Percentiles rank a stretch among this genome's conserved stretches.
Evolutionary conservation across 2,797 vertebrate species (phyloP).

Genomic region (Ctenopoma kingsleyae): DNA sequence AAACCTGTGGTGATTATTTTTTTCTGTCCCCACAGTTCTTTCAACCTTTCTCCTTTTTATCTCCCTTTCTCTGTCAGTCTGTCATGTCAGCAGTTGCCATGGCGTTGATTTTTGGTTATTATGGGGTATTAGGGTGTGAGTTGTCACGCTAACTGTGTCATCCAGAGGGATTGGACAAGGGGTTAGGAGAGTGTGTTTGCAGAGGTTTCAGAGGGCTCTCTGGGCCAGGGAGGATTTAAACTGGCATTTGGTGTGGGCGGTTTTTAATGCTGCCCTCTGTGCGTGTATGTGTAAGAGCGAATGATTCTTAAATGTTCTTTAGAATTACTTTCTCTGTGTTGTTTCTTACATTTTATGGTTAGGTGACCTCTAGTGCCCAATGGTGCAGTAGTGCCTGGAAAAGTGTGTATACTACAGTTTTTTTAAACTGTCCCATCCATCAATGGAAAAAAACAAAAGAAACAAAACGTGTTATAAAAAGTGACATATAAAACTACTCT

Average conservation of each 20-base stretch:
- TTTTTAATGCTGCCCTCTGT: constrained; percentile 38
- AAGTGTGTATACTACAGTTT: too few relatives aligned
- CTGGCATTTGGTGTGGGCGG: constrained; percentile 54
- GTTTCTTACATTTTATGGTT: neutral
- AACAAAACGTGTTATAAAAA: too few relatives aligned
- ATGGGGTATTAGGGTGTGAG: constrained; percentile 64
- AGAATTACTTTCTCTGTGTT: neutral
- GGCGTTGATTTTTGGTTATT: constrained; percentile 65
- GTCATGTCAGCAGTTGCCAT: constrained; percentile 66
- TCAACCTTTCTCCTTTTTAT: constrained; percentile 49
- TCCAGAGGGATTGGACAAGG: constrained; percentile 65
- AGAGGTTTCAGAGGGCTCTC: constrained; percentile 56
- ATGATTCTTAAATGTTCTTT: constrained; percentile 31
- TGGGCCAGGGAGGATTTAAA: constrained; percentile 65
- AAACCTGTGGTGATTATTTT: constrained; percentile 43
- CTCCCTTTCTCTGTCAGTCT: constrained; percentile 33
- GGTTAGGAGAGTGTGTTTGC: constrained; percentile 62
- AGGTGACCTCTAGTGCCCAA: neutral
- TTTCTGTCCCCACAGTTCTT: constrained; percentile 29
- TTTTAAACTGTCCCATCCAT: too few relatives aligned
- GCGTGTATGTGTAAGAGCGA: neutral
- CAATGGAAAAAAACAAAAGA: too few relatives aligned
- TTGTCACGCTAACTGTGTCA: constrained; percentile 63
- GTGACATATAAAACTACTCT: too few relatives aligned
- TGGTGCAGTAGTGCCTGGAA: too few relatives aligned